Conservation (phyloP, 2,888 invertebrate species). For the Girardia tigrina region DNA sequence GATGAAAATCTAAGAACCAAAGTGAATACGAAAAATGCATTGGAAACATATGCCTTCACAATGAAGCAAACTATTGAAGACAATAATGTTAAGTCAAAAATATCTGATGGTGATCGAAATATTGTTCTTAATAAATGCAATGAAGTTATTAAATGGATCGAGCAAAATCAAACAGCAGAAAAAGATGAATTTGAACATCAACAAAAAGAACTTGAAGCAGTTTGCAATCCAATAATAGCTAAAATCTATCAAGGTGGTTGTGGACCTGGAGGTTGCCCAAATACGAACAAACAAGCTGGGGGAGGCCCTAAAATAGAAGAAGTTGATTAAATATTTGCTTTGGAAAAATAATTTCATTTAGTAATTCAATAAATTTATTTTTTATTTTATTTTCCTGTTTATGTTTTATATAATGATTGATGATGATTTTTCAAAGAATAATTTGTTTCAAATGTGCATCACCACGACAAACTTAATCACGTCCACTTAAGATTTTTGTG, state of each 20-base stretch:
- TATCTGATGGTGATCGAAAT: constrained; percentile 64
- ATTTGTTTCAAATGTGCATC: too few relatives aligned
- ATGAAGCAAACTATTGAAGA: constrained; percentile 76
- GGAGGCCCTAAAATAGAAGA: constrained; percentile 70
- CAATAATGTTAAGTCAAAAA: constrained; percentile 75
- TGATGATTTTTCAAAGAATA: too few relatives aligned
- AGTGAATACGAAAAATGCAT: constrained; percentile 39
- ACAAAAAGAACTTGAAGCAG: constrained; percentile 76
- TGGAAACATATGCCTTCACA: constrained; percentile 55
- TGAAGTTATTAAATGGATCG: constrained; percentile 63
- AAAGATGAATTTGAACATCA: constrained; percentile 86
- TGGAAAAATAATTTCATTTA: background rate
- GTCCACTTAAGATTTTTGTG: too few relatives aligned
- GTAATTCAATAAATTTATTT: too few relatives aligned
- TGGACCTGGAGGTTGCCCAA: constrained; percentile 43
- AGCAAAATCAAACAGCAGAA: constrained; percentile 59
- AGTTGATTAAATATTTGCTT: constrained; percentile 63
- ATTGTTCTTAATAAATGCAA: constrained; percentile 69
- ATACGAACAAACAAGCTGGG: constrained; percentile 42
- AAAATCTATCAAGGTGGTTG: constrained; percentile 69
- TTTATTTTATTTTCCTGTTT: background rate
- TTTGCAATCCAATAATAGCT: constrained; percentile 82
- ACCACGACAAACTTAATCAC: too few relatives aligned
- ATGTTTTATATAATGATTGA: background rate
- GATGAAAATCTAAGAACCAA: constrained; percentile 38